Evolutionary conservation across 2,888 invertebrate species (phyloP).

Genomic region (Lymantria monacha): DNA sequence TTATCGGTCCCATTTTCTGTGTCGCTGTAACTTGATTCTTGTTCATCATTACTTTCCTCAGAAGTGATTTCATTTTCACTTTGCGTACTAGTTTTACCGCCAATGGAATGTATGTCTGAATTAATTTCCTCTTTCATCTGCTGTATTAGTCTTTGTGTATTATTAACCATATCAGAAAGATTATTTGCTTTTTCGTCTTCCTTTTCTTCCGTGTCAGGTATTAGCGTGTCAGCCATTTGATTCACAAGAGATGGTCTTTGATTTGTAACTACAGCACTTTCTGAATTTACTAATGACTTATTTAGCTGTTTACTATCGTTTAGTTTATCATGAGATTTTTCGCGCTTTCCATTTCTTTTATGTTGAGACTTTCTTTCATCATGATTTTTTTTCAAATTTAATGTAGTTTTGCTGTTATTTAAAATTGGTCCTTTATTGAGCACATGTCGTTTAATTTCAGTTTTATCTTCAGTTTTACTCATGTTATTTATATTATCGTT

Average conservation of each 20-base stretch:
- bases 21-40: constrained; percentile 65
- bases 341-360: background rate
- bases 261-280: background rate
- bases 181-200: constrained; percentile 60
- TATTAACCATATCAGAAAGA: constrained; percentile 80
- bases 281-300: background rate
- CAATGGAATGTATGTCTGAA: constrained; percentile 80
- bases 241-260: background rate
- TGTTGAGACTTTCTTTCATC: background rate
- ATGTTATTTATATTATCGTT: constrained; percentile 19
- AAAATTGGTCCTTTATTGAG: background rate
- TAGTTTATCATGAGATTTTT: background rate
- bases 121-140: constrained; percentile 86
- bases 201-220: constrained; percentile 8
- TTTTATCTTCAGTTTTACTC: background rate
- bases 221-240: background rate
- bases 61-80: constrained; percentile 73
- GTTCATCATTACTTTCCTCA: constrained; percentile 59
- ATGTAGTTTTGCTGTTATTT: background rate
- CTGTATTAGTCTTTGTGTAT: constrained; percentile 83
- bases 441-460: constrained; percentile 3
- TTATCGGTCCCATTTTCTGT: constrained; percentile 55
- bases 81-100: constrained; percentile 66
- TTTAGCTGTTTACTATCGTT: background rate
- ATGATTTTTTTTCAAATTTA: background rate